Evolutionary conservation across 2,113 vertebrate genomes (phyloP).

Genomic region (Festucalex cinctus): DNA sequence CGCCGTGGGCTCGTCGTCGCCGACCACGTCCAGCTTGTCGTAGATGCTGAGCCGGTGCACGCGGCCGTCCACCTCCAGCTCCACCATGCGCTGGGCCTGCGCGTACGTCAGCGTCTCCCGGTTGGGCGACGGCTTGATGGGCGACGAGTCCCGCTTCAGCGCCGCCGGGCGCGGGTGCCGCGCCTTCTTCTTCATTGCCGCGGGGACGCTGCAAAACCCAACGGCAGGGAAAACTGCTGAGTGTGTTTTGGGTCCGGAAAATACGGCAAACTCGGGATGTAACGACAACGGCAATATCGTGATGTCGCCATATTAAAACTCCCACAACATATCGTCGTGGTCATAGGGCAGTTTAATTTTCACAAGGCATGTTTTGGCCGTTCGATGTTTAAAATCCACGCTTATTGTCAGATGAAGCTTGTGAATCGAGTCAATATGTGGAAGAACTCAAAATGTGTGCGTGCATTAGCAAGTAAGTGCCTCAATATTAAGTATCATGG

Average conservation of each 20-base stretch:
- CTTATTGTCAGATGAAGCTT: too few species aligned
- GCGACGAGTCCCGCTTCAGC: conserved; percentile 85
- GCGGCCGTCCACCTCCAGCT: conserved; percentile 95
- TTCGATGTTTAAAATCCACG: too few species aligned
- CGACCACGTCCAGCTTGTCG: conserved; percentile 89
- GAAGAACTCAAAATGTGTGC: too few species aligned
- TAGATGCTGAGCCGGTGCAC: conserved; percentile 94
- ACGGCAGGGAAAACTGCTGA: not conserved
- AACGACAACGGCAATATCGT: too few species aligned
- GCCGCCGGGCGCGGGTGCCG: conserved; percentile 78
- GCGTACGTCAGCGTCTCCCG: conserved; percentile 95
- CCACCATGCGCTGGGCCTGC: conserved; percentile 96
- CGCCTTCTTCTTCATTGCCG: conserved; percentile 92
- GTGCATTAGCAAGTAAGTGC: too few species aligned
- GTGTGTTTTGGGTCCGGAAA: not conserved
- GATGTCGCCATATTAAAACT: too few species aligned
- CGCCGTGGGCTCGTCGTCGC: conserved; percentile 90
- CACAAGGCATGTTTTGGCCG: too few species aligned
- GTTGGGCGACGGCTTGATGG: conserved; percentile 91
- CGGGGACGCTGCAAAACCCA: conserved; percentile 12
- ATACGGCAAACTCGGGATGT: too few species aligned
- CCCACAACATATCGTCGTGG: too few species aligned
- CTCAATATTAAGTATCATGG: too few species aligned
- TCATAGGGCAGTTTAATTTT: too few species aligned
- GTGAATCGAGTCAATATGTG: too few species aligned